phyloP scores from a whole-genome alignment of 2,888 invertebrate genomes.

The Eledone cirrhosa region DNA sequence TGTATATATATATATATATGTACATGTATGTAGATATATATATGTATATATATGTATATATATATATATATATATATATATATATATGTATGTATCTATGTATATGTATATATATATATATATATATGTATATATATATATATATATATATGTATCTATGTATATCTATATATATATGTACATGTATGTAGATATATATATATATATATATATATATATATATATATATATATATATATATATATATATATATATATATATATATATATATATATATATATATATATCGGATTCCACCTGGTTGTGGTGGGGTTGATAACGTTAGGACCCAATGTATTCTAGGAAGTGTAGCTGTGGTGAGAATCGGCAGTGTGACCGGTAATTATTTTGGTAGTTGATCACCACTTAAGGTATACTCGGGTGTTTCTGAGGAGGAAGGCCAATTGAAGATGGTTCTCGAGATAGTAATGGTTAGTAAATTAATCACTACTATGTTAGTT shows the following conservation, averaged over 20 bases:
- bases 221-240: background rate
- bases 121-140: background rate
- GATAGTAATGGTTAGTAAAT: no score
- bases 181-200: background rate
- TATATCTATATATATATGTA: background rate
- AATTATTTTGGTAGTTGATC: no score
- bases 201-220: constrained; percentile 10
- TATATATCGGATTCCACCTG: no score
- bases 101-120: constrained; percentile 18
- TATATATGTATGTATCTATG: background rate
- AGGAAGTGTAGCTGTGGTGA: no score
- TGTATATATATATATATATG: background rate
- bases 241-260: background rate
- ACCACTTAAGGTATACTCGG: no score
- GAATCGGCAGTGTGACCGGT: no score
- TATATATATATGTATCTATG: background rate
- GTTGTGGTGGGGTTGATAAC: no score
- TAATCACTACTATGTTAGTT: no score
- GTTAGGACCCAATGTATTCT: no score
- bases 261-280: background rate
- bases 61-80: background rate
- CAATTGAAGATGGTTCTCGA: no score
- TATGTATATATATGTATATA: background rate
- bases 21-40: background rate
- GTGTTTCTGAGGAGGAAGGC: no score